Conservation (phyloP, 2,113 vertebrate genomes). For the Chaetops frenatus region DNA sequence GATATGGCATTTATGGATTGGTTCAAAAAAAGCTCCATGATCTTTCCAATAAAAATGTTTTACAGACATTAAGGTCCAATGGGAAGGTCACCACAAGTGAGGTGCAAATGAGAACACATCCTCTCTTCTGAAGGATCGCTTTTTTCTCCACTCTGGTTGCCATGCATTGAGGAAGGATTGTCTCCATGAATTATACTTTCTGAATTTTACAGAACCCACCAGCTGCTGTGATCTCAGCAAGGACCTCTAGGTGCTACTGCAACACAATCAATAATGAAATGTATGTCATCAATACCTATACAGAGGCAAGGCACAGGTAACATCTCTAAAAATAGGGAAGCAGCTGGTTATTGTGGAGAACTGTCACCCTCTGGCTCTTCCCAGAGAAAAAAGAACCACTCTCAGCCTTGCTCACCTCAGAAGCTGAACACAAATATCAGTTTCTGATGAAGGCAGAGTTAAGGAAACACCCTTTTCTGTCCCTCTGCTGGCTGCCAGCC, state of each 20-base stretch:
- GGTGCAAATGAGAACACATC: neutral
- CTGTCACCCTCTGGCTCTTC: neutral
- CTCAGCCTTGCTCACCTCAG: neutral
- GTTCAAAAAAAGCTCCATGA: neutral
- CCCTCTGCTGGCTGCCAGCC: neutral
- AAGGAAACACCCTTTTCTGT: neutral
- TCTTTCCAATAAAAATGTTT: neutral
- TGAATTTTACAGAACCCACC: neutral
- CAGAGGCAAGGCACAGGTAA: neutral
- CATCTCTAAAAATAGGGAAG: neutral
- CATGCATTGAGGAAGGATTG: neutral
- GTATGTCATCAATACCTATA: neutral
- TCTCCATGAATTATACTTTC: neutral
- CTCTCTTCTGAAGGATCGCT: neutral
- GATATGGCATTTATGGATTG: neutral
- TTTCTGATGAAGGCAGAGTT: neutral
- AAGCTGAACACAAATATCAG: neutral
- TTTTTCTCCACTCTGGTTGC: neutral
- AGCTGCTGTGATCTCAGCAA: neutral
- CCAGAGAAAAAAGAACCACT: neutral
- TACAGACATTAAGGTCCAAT: neutral
- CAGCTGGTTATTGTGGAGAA: neutral
- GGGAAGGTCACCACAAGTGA: neutral
- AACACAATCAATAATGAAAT: neutral
- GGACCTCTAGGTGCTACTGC: slow-evolving; percentile 41